Evolutionary conservation across 2,888 invertebrate species (phyloP).

Genomic region (Thymelicus lineola): DNA sequence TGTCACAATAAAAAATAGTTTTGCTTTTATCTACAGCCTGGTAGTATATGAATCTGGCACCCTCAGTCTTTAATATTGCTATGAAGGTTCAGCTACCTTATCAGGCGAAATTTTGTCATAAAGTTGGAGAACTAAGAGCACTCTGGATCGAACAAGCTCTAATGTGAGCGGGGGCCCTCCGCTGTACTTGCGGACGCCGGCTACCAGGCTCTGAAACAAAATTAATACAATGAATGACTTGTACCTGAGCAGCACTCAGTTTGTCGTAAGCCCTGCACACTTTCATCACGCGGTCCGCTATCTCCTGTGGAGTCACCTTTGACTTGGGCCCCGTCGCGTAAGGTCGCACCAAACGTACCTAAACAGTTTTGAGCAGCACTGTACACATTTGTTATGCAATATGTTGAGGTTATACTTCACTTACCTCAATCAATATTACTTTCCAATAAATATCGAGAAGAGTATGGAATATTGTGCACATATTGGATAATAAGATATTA

Average conservation of each 20-base stretch:
- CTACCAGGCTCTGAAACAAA: conserved; percentile 87
- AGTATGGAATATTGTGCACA: not conserved
- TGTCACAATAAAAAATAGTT: not conserved
- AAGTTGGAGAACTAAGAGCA: conserved; percentile 97
- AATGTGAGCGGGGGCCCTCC: conserved; percentile 91
- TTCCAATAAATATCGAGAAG: not conserved
- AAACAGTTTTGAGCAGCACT: conserved; percentile 69
- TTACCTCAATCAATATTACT: conserved; percentile 1
- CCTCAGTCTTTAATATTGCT: conserved; percentile 20
- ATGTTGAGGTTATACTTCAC: conserved; percentile 72
- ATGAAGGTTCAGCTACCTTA: conserved; percentile 88
- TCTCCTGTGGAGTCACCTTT: conserved; percentile 87
- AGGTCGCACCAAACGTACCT: conserved; percentile 69
- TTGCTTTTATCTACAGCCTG: not conserved
- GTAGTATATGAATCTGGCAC: conserved; percentile 21
- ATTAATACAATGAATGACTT: conserved; percentile 61
- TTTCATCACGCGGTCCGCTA: conserved; percentile 93
- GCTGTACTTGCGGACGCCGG: conserved; percentile 90
- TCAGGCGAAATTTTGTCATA: conserved; percentile 98
- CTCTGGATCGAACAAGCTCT: conserved; percentile 94
- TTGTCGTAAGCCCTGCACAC: conserved; percentile 96
- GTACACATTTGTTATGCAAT: conserved; percentile 83
- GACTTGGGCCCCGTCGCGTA: conserved; percentile 67
- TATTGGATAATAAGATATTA: not conserved
- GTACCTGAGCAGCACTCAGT: conserved; percentile 94